Evolutionary conservation across 1,140 invertebrate genomes (phyloP), one percentile per base, ranked within the genome.

Genomic region (Danaus melanippus): DNA sequence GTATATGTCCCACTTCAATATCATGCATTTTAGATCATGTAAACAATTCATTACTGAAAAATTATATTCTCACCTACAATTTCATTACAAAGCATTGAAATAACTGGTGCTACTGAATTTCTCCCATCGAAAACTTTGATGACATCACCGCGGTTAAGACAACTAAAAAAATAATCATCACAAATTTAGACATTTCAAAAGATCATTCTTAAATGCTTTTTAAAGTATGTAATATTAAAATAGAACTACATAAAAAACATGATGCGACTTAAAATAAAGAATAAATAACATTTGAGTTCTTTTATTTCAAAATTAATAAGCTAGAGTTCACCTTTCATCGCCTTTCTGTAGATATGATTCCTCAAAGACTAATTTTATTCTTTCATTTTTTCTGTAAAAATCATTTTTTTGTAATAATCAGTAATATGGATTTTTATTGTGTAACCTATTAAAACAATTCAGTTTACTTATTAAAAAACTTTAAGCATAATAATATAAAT

Each of bases 81-180:
- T 82, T 93, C 90, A 83, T 95, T 94, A 85, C 95, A 97, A 11
- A 96, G 86, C 45, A 95, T 90, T 46, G 92, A 91, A 73, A 96
- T 94, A 56, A 93, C 92, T 17, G 92, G 91, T 55, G 91, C 87
- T 12, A 86, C 63, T 50, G 89, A 84, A 79, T 89, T 84, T 74
- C 88, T 87, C 7, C 94, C 94, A 71, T 96, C 94, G 80, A 93
- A 91, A 11, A 95, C 91, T 78, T 92, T 92, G 71, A 96, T 93
- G 62, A 93, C 90, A 82, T 96, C 94, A 10, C 92, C 92, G 69
- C 93, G 92, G 74, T 94, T 93, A 65, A 95, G 87, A 78, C 94
- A 95, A 85, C 94, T 95, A 89, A 89, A 91, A 82, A 50, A 54
- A 57, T 2, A 12, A 51, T 9, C 10, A 41, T 46, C 21, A 60